Conservation (phyloP, 2,113 vertebrate species). For the Papio anubis region DNA sequence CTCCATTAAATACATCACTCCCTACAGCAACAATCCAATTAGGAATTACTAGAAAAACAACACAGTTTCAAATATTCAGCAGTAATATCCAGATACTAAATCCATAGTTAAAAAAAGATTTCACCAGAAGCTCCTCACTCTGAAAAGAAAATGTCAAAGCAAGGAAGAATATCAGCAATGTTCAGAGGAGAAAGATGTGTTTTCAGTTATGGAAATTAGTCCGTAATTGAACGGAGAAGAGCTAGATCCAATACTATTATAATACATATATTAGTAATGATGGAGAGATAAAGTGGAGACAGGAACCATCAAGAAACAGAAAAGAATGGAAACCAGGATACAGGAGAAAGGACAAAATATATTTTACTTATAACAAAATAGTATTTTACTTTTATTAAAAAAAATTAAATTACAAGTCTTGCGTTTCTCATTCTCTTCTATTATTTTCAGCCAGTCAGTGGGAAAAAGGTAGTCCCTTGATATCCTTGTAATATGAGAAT, state of each 20-base stretch:
- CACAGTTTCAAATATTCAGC: background rate
- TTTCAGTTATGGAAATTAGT: background rate
- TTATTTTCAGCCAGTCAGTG: background rate
- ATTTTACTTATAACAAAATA: background rate
- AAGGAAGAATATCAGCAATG: background rate
- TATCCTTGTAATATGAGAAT: background rate
- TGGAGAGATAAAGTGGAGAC: background rate
- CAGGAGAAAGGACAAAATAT: background rate
- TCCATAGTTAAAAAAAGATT: background rate
- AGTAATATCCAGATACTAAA: background rate
- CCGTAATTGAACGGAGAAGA: background rate
- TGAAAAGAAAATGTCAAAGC: background rate
- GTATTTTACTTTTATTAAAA: background rate
- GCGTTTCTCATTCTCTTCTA: accelerated
- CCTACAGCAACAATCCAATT: accelerated
- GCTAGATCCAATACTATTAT: background rate
- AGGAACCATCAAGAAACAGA: background rate
- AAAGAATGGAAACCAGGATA: background rate
- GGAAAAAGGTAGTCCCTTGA: background rate
- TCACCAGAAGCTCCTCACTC: background rate
- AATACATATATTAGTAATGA: background rate
- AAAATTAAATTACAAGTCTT: background rate
- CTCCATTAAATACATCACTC: background rate
- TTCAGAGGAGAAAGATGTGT: background rate
- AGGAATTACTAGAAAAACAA: background rate